phyloP scores from a whole-genome alignment of 2,113 vertebrate species.

The Prolemur simus region DNA sequence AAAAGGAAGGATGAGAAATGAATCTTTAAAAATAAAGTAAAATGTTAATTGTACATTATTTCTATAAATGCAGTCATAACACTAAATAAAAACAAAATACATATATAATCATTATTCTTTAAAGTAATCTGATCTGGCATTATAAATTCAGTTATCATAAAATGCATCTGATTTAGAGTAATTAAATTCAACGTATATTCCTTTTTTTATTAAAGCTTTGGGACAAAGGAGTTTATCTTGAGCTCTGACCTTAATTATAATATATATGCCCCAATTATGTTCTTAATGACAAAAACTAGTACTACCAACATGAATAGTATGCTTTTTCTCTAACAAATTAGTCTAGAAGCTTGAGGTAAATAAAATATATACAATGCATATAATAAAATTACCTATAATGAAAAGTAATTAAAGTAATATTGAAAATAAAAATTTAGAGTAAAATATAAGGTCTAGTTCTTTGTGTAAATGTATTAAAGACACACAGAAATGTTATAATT shows the following conservation, averaged over 20 bases:
- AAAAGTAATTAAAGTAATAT: not conserved
- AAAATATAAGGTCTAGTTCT: not conserved
- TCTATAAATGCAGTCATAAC: not conserved
- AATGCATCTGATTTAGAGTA: not conserved
- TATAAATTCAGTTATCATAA: not conserved
- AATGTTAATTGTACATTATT: not conserved
- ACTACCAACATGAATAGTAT: not conserved
- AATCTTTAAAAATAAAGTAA: not conserved
- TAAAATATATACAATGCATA: not conserved
- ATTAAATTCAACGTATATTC: not conserved
- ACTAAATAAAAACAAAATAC: not conserved
- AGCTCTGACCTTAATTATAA: not conserved
- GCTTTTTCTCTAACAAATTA: not conserved
- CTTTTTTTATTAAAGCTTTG: not conserved
- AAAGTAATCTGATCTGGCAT: not conserved
- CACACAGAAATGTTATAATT: not conserved
- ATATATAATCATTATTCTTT: not conserved
- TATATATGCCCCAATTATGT: too few species aligned
- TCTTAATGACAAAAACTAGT: not conserved
- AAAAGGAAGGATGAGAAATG: not conserved
- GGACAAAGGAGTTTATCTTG: not conserved
- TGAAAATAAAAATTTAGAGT: not conserved
- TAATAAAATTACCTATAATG: too few species aligned
- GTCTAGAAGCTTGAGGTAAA: not conserved
- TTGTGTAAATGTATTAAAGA: not conserved